A percentile compares a stretch with the other conserved stretches of the same genome.
phyloP scores from a whole-genome alignment of 1,140 invertebrate species.

The Lepidurus arcticus region DNA sequence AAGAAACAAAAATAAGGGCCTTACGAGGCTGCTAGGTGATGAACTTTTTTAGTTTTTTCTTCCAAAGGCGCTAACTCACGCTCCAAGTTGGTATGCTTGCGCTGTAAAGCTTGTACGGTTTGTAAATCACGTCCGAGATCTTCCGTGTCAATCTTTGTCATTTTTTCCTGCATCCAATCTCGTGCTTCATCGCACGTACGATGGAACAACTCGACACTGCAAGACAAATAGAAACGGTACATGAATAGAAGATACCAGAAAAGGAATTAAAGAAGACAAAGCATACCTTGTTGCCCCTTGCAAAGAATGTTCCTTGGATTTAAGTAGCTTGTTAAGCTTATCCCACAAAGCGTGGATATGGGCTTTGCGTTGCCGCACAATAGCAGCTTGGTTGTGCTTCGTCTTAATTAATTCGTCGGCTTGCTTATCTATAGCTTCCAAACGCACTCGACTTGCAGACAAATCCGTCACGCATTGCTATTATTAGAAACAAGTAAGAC shows the following conservation, averaged over 20 bases:
- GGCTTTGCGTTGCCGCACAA: conserved; percentile 70
- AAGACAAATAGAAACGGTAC: conserved; percentile 36
- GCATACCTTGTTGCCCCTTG: conserved; percentile 76
- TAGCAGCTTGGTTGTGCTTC: conserved; percentile 81
- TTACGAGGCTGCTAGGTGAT: conserved; percentile 69
- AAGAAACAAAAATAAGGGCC: conserved; percentile 40
- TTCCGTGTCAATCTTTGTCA: conserved; percentile 63
- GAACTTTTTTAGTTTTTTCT: conserved; percentile 79
- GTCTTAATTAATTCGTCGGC: conserved; percentile 70
- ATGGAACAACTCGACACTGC: conserved; percentile 87
- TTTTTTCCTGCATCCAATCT: conserved; percentile 93
- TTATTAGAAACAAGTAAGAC: conserved; percentile 36
- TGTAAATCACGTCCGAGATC: conserved; percentile 77
- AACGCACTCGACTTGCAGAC: conserved; percentile 80
- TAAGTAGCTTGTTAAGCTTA: conserved; percentile 66
- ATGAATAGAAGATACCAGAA: neutral
- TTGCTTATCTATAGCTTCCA: conserved; percentile 73
- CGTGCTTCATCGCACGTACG: conserved; percentile 86
- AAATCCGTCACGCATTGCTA: conserved; percentile 91
- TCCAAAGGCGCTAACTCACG: conserved; percentile 80
- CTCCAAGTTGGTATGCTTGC: conserved; percentile 82
- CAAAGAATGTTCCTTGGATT: conserved; percentile 73
- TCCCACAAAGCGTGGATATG: conserved; percentile 86
- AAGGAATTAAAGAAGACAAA: conserved; percentile 9
- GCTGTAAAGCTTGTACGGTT: conserved; percentile 82